Evolutionary conservation across 2,888 invertebrate species (phyloP), one percentile per base, ranked within the genome.

Genomic region (Quadroppia sp.): DNA sequence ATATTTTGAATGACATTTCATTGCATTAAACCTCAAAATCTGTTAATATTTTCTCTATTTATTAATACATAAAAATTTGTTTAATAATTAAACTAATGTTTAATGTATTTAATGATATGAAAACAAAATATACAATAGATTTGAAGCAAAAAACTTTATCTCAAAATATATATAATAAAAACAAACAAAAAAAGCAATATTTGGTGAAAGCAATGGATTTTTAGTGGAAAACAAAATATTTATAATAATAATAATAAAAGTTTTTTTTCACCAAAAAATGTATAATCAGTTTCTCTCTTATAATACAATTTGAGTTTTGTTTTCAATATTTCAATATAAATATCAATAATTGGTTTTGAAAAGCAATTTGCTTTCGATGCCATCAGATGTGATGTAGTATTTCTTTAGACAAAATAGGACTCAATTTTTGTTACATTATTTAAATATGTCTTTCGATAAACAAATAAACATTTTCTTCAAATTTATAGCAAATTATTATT

Each of bases 301-400:
- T 7, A 7, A 36, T 7, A 36, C 9, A 36, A 9, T 36, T 9
- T 36, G 36, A 36, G 9, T 7, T 36, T 36, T 36, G 36, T 36
- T 36, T 36, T 4, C 4, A 36, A 36, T 9, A 23, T 20, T 53
- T 53, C 11, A 9, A 23, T 53, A 53, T 53, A 53, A 53, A 53
- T 53, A 53, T 9, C 25, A 23, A 53, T 53, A 53, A 53, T 53
- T 53, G 23, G 53, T 53, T 56, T 30, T 56, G 25, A 56, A 56
- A 56, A 56, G n/a, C 56, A 28, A 56, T 56, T 56, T 56, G 30
- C 56, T 56, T 30, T 56, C 28, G 25, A 56, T 56, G 56, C 56
- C 56, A 56, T 56, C 28, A 56, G 25, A 28, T 56, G 56, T 56
- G 56, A 56, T 28, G 28, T 23, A 30, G 30, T 56, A 28, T 28